Base-by-base conservation (phyloP, 2,888 invertebrate genomes). In the Leptopilina myrica region DNA sequence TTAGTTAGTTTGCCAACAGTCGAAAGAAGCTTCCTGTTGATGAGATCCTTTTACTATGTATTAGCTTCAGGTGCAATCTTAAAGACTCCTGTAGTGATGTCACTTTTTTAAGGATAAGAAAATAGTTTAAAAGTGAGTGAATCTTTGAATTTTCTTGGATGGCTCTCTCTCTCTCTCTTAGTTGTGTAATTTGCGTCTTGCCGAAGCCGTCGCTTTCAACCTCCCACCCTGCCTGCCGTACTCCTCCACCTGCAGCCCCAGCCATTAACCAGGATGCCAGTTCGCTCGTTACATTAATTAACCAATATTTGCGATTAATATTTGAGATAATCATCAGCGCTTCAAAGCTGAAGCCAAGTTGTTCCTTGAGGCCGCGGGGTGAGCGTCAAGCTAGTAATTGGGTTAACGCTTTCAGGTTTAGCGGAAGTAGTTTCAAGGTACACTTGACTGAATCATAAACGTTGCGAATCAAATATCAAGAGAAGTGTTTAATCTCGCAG, bases 271-370 rank as follows among this genome's bases (percentile, higher is more conserved):
- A 78, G 67, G 79, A 83, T 79, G 76, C 80, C 79, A 79, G 81
- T 82, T 83, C 79, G 84, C 84, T 83, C 86, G 87, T 89, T 88
- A 88, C 86, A 88, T 89, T 89, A 90, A 90, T 90, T 89, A 88
- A 90, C 88, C 89, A 89, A 90, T 90, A 90, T 90, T 90, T 89
- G 88, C 87, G 85, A 89, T 90, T 90, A 90, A 90, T 90, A 90
- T 90, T 90, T 90, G 88, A 89, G 87, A 86, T 89, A 87, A 90
- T 90, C 88, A 89, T 88, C 89, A 87, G 87, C 89, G 88, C 87
- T 87, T 89, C 88, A 86, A 88, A 86, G 88, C 82, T 77, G 79
- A 80, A 80, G 80, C 75, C 82, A 78, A 80, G 79, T 81, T 79
- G 11, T 59, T 40, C 56, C 73, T 73, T 33, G 33, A 40, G 40